Conservation (phyloP, 2,888 invertebrate species). For the Eugnorisma glareosa region DNA sequence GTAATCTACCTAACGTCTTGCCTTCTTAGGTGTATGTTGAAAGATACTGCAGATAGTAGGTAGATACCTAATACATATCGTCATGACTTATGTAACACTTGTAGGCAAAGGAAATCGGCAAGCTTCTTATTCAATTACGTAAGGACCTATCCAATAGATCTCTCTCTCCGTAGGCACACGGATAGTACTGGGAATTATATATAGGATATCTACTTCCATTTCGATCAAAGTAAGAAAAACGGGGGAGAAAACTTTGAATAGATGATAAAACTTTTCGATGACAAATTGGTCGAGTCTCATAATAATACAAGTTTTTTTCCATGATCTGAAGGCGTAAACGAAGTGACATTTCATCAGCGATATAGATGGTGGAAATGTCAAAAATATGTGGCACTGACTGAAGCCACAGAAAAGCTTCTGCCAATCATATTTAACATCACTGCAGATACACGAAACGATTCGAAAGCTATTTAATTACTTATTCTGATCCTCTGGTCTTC, state of each 20-base stretch:
- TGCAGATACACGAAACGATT: background rate
- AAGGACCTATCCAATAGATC: conserved; percentile 51
- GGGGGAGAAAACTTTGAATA: background rate
- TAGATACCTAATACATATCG: conserved; percentile 23
- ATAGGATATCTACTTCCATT: conserved; percentile 34
- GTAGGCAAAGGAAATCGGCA: conserved; percentile 30
- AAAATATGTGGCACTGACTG: too few species aligned
- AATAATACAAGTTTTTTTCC: background rate
- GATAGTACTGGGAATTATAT: conserved; percentile 48
- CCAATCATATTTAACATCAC: too few species aligned
- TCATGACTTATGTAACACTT: conserved; percentile 47
- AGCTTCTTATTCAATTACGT: conserved; percentile 56
- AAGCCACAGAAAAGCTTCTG: too few species aligned
- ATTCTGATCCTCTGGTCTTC: background rate
- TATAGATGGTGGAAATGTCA: too few species aligned
- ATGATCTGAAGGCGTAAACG: too few species aligned
- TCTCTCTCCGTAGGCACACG: conserved; percentile 39
- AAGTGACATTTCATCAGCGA: too few species aligned
- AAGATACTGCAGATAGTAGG: conserved; percentile 29
- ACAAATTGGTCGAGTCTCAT: background rate
- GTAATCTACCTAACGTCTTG: conserved; percentile 17
- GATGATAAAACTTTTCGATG: background rate
- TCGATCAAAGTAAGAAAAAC: conserved; percentile 18
- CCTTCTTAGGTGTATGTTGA: conserved; percentile 7
- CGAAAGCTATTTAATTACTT: background rate